Base-by-base conservation (phyloP, 2,888 invertebrate species). In the Tubulanus polymorphus region DNA sequence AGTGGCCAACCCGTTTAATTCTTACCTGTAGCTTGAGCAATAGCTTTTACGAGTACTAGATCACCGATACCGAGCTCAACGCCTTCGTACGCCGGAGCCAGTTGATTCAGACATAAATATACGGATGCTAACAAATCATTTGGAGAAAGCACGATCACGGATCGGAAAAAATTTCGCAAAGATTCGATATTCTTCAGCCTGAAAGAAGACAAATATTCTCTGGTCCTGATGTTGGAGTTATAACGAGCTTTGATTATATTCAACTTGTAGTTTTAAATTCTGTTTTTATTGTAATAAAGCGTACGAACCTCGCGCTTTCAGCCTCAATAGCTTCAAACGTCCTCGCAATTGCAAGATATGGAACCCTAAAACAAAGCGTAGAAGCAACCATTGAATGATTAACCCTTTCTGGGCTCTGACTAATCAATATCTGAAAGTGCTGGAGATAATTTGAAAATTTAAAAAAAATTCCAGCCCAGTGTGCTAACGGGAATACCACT, bases 51-150 rank as follows among this genome's bases (percentile, higher is more conserved):
- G 50, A 99, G 82, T 63, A 90, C 89, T 0, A 89, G 90, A 73
- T 99, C 97, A 0, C 97, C 97, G 32, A 79, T 70, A n/a, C 97
- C 97, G 70, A 92, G 80, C 77, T 93, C 93, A 27, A 91, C 74
- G 81, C 93, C 96, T 79, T 94, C 91, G 76, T 95, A 96, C 0
- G 95, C 92, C 0, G 99, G 97, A 0, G 93, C 96, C 46, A 99
- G 81, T 79, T 91, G 89, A 80, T 99, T 99, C n/a, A 97, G 83
- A 71, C 94, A 94, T 63, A 99, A 81, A 79, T 99, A 97, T 20
- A 99, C 85, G 67, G 92, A 91, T 0, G 90, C 86, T 54, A 94
- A 75, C 57, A 99, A 82, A 79, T 99, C 96, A n/a, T 88, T 85
- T 0, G 95, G 93, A 20, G 88, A 90, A 45, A 94, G 81, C 3